Evolutionary conservation across 2,113 vertebrate species (phyloP), one percentile per base, ranked within the genome.

Genomic region (Sphaerodactylus townsendi): DNA sequence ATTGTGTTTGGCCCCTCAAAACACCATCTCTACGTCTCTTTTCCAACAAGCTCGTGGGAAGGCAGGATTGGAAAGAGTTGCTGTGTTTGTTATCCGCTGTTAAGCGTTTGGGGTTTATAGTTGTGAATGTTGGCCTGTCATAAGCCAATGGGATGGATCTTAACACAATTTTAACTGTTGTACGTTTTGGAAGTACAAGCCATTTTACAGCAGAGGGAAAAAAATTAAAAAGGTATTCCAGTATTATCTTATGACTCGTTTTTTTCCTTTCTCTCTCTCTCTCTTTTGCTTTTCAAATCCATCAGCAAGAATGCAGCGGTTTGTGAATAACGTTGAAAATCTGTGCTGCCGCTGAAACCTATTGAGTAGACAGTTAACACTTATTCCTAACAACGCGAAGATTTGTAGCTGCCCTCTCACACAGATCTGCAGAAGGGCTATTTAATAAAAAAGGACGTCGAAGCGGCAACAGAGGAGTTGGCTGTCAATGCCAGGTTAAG

Each of bases 141-240:
- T 96, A 93, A 74, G 30, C 91, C 83, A 70, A 9, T 88, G 93
- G 94, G 91, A 93, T 88, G 90, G 91, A 94, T 82, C 88, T 87
- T 91, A 92, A 91, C 86, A 85, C 89, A 86, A 93, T 93, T 93
- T n/a, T 94, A 94, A 93, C 94, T 93, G 84, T 96, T 94, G 91
- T 94, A 96, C 92, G 93, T 77, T 95, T 94, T 95, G 96, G 96
- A 96, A 96, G 95, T 93, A 96, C 92, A 96, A 96, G 96, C 96
- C 96, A 96, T 96, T 96, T 96, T 95, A 91, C 88, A 93, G 93
- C 92, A 53, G 72, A 46, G 37, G 46, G 72, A 85, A 62, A 91
- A 87, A 56, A 93, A 95, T 95, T 95, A 96, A 95, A 96, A 14
- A 13, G 84, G 13, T 91, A 93, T 96, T 91, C 95, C 92, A 82